phyloP scores from a whole-genome alignment of 2,888 invertebrate genomes.

The Polyommatus iphigenia region DNA sequence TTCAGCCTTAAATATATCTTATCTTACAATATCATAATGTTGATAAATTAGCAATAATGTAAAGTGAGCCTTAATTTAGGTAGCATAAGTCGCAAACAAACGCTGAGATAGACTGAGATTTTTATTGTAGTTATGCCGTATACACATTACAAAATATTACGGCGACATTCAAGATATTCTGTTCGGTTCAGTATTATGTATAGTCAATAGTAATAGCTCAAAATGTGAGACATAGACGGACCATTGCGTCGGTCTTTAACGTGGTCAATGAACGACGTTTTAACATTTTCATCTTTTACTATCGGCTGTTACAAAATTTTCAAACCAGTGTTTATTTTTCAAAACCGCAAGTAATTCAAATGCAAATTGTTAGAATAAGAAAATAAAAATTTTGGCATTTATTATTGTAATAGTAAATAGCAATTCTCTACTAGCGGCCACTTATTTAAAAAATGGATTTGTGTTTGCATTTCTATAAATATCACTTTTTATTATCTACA shows the following conservation, averaged over 20 bases:
- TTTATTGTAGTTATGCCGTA: constrained; percentile 32
- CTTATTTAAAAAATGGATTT: neutral
- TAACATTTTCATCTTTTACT: neutral
- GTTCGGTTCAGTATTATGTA: constrained; percentile 15
- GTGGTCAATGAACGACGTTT: neutral
- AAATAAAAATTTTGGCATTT: constrained; percentile 14
- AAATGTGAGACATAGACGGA: neutral
- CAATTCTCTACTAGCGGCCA: neutral
- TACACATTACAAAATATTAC: neutral
- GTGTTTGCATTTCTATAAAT: neutral
- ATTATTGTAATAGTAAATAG: constrained; percentile 11
- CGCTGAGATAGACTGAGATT: constrained; percentile 37
- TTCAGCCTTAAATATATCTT: constrained; percentile 24
- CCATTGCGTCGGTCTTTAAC: neutral
- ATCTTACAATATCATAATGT: constrained; percentile 13
- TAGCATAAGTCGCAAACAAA: constrained; percentile 28
- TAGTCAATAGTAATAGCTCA: neutral
- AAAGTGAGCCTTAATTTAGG: constrained; percentile 32
- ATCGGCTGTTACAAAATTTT: neutral
- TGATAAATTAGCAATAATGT: constrained; percentile 32
- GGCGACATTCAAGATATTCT: neutral
- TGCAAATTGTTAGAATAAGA: constrained; percentile 5
- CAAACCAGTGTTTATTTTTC: neutral
- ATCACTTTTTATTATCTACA: neutral
- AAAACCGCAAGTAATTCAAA: neutral